Conservation (phyloP, 2,888 invertebrate genomes). For the Hydroisotoma schaefferi region DNA sequence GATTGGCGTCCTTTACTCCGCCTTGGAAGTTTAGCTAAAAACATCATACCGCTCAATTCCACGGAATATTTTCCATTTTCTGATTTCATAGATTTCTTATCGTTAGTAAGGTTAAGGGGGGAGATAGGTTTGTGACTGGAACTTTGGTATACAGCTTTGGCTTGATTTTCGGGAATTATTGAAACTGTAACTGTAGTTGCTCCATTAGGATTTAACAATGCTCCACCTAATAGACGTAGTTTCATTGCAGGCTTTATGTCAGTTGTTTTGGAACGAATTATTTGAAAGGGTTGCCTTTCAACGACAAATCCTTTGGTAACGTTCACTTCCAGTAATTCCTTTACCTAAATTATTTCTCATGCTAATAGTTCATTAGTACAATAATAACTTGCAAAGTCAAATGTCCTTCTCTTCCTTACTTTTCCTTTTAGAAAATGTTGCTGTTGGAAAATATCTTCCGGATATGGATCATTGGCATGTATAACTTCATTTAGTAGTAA, state of each 20-base stretch:
- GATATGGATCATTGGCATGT: neutral
- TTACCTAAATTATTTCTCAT: neutral
- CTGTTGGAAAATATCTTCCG: neutral
- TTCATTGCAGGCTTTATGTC: constrained; percentile 3
- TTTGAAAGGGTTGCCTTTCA: constrained; percentile 20
- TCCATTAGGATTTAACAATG: neutral
- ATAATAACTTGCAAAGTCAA: neutral
- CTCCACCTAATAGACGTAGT: neutral
- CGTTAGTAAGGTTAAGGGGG: neutral
- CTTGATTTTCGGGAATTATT: constrained; percentile 12
- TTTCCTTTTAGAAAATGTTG: neutral
- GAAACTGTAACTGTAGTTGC: neutral
- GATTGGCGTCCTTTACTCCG: neutral
- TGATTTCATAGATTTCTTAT: constrained; percentile 10
- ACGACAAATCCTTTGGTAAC: constrained; percentile 1
- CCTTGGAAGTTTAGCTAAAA: constrained; percentile 6
- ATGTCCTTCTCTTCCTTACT: neutral
- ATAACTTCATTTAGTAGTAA: neutral
- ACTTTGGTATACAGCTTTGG: neutral
- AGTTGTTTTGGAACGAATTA: neutral
- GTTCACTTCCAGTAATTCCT: neutral
- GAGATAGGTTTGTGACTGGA: constrained; percentile 8
- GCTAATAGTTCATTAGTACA: neutral
- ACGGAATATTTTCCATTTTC: constrained; percentile 2
- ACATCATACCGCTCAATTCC: constrained; percentile 18